Percentiles rank a stretch among this genome's conserved stretches.
These are phyloP conservation scores for Eonycteris spelaea DNA, from an alignment of 2,113 vertebrate species.

Conservation along the genomic window DNA sequence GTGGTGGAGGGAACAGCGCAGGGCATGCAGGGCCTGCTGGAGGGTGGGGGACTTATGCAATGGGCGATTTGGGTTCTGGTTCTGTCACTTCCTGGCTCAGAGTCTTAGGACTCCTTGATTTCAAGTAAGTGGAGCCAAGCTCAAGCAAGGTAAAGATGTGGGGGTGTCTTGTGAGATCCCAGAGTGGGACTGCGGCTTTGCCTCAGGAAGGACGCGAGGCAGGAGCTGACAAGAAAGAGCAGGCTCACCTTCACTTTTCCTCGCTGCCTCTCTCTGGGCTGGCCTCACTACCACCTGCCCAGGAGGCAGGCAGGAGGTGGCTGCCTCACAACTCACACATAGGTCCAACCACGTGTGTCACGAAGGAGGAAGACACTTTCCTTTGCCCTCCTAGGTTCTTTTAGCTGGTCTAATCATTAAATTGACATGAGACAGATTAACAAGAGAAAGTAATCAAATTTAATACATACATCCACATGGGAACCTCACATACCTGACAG, in stretches of 20 bases:
- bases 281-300: not conserved
- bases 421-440: not conserved
- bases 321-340: fast-evolving
- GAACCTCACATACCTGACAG: not conserved
- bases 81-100: not conserved
- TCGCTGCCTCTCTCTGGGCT: not conserved
- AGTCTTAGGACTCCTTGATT: not conserved
- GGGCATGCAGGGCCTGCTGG: not conserved
- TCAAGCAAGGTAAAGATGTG: not conserved
- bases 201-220: not conserved
- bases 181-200: not conserved
- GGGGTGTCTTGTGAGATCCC: not conserved
- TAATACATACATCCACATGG: not conserved
- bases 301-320: fast-evolving
- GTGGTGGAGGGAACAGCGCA: fast-evolving
- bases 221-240: not conserved
- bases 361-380: not conserved
- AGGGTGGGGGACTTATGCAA: not conserved
- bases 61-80: not conserved
- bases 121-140: not conserved
- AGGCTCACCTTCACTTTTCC: not conserved
- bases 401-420: not conserved
- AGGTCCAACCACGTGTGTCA: not conserved
- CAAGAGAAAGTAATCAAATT: not conserved
- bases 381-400: not conserved